Conservation (phyloP, 2,113 vertebrate species). For the Cynopterus brachyotis region DNA sequence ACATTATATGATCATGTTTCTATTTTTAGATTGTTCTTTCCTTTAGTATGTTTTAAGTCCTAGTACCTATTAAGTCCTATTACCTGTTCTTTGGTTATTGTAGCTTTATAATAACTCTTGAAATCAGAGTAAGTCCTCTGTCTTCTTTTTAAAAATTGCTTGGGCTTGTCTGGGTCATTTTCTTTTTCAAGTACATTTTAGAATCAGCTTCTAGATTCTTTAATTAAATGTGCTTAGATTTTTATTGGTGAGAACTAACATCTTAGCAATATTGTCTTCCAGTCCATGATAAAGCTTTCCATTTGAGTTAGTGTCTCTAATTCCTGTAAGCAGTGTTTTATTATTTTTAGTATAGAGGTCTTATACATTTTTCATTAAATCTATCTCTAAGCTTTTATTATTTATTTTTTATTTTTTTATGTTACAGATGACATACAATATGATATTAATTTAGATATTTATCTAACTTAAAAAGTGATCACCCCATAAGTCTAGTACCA, state of each 20-base stretch:
- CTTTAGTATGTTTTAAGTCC: slow-evolving; percentile 18
- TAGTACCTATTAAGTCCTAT: neutral
- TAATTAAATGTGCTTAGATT: neutral
- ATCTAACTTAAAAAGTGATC: neutral
- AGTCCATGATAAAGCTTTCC: neutral
- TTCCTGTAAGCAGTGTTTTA: neutral
- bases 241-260: neutral
- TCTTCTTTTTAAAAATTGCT: slow-evolving; percentile 3
- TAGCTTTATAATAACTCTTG: neutral
- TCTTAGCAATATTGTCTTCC: neutral
- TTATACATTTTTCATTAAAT: neutral
- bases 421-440: neutral
- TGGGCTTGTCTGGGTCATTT: neutral
- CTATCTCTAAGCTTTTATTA: neutral
- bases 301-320: slow-evolving; percentile 4
- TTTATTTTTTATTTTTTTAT: neutral
- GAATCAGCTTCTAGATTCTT: neutral
- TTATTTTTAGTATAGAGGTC: neutral
- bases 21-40: neutral
- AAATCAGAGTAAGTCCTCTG: slow-evolving; percentile 11
- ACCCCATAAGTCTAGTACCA: neutral
- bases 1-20: neutral
- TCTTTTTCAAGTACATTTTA: slow-evolving; percentile 31
- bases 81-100: neutral
- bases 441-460: neutral